Conservation (phyloP, 2,888 invertebrate genomes). For the Lasioglossum marginatum region DNA sequence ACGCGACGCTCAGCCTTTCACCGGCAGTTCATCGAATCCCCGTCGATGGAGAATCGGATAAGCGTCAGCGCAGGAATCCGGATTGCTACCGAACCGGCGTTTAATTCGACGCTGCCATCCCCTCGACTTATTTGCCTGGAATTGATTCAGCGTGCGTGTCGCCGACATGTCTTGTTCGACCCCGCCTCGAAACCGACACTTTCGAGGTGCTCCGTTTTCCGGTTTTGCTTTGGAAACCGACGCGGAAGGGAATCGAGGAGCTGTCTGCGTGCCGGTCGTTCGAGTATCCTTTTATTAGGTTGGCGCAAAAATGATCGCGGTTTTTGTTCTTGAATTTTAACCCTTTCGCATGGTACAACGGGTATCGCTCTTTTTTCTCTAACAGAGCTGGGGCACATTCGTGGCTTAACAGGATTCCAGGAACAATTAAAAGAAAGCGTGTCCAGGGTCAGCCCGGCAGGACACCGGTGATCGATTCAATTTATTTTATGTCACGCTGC, state of each 20-base stretch:
- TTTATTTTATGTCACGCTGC: not conserved
- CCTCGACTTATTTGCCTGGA: not conserved
- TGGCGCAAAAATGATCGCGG: not conserved
- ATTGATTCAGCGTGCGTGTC: not conserved
- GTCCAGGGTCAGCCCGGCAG: not conserved
- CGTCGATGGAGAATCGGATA: conserved; percentile 33
- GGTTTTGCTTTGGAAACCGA: not conserved
- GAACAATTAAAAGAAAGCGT: not conserved
- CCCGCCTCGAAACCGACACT: not conserved
- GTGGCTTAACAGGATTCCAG: not conserved
- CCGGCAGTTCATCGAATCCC: conserved; percentile 47
- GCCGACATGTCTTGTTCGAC: not conserved
- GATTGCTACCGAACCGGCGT: conserved; percentile 17
- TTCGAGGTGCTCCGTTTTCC: not conserved
- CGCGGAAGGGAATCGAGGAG: not conserved
- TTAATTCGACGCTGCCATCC: conserved; percentile 11
- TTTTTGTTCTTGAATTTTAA: not conserved
- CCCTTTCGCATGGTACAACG: not conserved
- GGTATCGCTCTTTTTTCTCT: no score
- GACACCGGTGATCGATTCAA: not conserved
- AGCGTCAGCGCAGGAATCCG: conserved; percentile 24
- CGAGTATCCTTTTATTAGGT: not conserved
- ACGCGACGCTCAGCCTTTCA: conserved; percentile 22
- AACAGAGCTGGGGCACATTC: no score
- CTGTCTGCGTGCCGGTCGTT: not conserved